A percentile compares a stretch with the other conserved stretches of the same genome.
Conservation (phyloP, 2,797 vertebrate genomes). For the Nannoperca australis region DNA sequence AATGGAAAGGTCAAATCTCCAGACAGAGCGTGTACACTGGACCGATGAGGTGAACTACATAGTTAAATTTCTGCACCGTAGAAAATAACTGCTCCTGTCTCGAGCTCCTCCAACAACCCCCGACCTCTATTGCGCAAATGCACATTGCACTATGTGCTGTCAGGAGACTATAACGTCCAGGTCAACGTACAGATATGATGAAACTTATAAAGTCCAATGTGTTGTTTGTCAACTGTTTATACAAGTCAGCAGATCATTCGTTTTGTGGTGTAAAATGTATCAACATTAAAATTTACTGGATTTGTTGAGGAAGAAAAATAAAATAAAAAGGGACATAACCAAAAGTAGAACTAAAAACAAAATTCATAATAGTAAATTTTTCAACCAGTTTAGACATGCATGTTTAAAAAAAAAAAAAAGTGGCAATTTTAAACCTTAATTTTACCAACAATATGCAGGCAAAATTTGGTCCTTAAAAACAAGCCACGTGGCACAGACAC, state of each 20-base stretch:
- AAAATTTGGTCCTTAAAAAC: conserved; percentile 69
- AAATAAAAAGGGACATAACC: not conserved
- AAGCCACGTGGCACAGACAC: conserved; percentile 44
- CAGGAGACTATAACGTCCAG: not conserved
- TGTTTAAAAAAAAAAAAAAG: conserved; percentile 2
- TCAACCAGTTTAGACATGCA: conserved; percentile 39
- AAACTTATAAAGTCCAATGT: conserved; percentile 1
- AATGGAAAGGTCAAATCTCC: conserved; percentile 41
- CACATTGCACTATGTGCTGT: conserved; percentile 21
- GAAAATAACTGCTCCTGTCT: conserved; percentile 30
- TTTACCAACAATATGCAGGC: conserved; percentile 62
- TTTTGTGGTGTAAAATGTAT: conserved; percentile 24
- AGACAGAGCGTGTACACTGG: conserved; percentile 31
- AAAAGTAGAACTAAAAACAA: conserved; percentile 14
- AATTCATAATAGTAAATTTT: not conserved
- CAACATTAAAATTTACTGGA: conserved; percentile 23
- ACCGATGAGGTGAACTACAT: conserved; percentile 53
- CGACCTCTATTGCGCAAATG: conserved; percentile 12
- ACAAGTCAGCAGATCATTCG: conserved; percentile 8
- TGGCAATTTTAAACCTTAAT: conserved; percentile 56
- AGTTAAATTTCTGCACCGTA: conserved; percentile 58
- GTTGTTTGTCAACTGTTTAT: conserved; percentile 9
- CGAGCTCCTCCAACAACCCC: conserved; percentile 34
- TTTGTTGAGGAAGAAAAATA: not conserved
- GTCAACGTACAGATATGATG: conserved; percentile 14